Evolutionary conservation across 2,113 vertebrate genomes (phyloP).

Genomic region (Aptenodytes forsteri): DNA sequence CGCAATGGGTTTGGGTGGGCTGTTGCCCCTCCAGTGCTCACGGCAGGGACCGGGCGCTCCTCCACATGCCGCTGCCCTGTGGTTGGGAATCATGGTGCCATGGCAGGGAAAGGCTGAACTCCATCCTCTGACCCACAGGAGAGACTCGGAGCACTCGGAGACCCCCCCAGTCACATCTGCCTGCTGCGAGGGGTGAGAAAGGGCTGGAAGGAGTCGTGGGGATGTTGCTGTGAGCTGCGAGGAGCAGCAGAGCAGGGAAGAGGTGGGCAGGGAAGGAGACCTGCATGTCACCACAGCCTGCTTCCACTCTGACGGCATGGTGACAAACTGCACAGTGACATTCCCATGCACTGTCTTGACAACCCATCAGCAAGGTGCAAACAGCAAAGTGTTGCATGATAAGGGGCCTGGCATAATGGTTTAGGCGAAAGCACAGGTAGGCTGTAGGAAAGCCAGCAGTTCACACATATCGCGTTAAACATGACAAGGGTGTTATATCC

Average conservation of each 20-base stretch:
- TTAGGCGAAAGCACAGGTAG: background rate
- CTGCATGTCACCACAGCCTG: background rate
- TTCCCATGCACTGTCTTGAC: background rate
- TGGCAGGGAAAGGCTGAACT: background rate
- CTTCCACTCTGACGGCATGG: background rate
- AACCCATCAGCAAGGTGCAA: slow-evolving; percentile 42
- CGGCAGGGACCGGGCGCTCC: rapidly evolving
- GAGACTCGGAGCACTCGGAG: background rate
- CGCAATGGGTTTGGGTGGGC: background rate
- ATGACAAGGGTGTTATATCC: slow-evolving; percentile 2
- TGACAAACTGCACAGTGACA: background rate
- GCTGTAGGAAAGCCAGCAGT: background rate
- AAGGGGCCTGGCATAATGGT: background rate
- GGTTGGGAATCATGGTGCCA: rapidly evolving
- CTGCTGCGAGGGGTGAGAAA: background rate
- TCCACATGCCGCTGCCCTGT: background rate
- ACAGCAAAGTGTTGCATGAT: background rate
- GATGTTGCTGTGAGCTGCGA: background rate
- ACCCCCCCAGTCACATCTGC: rapidly evolving
- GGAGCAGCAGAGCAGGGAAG: background rate
- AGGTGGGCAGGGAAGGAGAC: background rate
- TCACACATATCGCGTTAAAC: background rate
- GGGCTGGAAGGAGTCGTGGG: background rate
- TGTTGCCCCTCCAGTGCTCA: background rate
- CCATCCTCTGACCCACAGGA: background rate